Base-by-base conservation (phyloP, 2,113 vertebrate genomes). In the Scomber japonicus region DNA sequence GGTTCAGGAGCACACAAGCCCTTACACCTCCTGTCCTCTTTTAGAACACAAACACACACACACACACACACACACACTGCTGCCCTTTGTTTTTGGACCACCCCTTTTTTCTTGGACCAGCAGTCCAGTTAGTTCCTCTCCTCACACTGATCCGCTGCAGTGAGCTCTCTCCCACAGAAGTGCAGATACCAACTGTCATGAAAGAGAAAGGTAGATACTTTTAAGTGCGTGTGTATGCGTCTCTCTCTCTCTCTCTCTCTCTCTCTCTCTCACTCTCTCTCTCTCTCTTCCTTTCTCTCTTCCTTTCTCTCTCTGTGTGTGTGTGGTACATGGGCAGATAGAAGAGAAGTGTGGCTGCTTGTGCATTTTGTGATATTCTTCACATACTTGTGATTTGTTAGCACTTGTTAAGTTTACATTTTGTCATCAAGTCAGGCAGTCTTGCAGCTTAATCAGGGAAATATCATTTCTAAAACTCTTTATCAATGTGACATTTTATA, bases 141-240 rank as follows among this genome's bases (percentile, higher is more conserved):
- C 66, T 89, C 88, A 79, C 70, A 83, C 80, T 60, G 80, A 68
- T 55, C 40, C 8, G 10, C 72, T 48, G 80, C 64, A 53, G n/a
- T 62, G 71, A 80, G n/a, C 27, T 46, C 48, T 67, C 48, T 66
- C 66, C 62, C 55, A 59, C 80, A 49, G 75, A 78, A 17, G 30
- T 11, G 48, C 30, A 72, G 56, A 66, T 40, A 66, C 45, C 86
- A 62, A 27, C 81, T 61, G 76, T 59, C 80, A 93, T 93, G 92
- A 91, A 89, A 80, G 84, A 88, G 30, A 88, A 91, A 93, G 91
- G 92, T 92, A 92, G 76, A 81, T 11, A 3, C 65, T 62, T 60
- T n/a, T 27, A 27, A 27, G 13, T 2, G 31, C 27, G 1, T 49
- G 60, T 54, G 61, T 73, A n/a, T 45, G 14, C 57, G 30, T 64